Evolutionary conservation across 35 echinoderm and acorn worm genomes (phyloP).

Genomic region (Apostichopus parvimensis): DNA sequence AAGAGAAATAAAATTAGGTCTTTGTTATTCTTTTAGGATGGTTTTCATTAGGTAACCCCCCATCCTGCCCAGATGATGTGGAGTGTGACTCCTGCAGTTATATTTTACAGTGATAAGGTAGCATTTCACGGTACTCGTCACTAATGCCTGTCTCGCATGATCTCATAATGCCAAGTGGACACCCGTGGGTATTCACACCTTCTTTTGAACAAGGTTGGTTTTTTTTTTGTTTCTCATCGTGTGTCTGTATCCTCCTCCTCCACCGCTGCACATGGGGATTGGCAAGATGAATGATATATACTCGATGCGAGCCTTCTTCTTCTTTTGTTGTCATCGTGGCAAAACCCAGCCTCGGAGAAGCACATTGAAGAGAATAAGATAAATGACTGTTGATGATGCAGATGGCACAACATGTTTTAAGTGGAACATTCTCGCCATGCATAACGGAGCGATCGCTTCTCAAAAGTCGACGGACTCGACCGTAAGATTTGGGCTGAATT

Average conservation of each 20-base stretch:
- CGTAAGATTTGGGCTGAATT: not conserved
- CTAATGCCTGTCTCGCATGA: not conserved
- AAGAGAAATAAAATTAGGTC: too few relatives aligned
- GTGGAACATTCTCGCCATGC: slow-evolving; percentile 9
- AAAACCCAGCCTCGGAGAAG: not conserved
- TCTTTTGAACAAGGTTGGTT: not conserved
- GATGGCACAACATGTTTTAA: not conserved
- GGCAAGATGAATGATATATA: not conserved
- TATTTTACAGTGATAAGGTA: not conserved
- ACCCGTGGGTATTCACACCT: slow-evolving; percentile 2
- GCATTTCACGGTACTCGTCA: not conserved
- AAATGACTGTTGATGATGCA: not conserved
- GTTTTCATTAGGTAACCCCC: too few relatives aligned
- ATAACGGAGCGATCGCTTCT: not conserved
- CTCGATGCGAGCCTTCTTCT: not conserved
- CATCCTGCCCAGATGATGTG: too few relatives aligned
- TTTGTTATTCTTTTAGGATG: too few relatives aligned
- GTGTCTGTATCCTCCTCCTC: not conserved
- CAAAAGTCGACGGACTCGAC: not conserved
- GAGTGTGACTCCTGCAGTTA: not conserved
- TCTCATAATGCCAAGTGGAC: not conserved
- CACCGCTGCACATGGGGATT: not conserved
- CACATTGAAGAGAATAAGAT: not conserved
- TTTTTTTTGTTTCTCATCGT: too few relatives aligned
- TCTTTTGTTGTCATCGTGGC: not conserved